Evolutionary conservation across 2,888 invertebrate species (phyloP).

Genomic region (Sicus ferrugineus): DNA sequence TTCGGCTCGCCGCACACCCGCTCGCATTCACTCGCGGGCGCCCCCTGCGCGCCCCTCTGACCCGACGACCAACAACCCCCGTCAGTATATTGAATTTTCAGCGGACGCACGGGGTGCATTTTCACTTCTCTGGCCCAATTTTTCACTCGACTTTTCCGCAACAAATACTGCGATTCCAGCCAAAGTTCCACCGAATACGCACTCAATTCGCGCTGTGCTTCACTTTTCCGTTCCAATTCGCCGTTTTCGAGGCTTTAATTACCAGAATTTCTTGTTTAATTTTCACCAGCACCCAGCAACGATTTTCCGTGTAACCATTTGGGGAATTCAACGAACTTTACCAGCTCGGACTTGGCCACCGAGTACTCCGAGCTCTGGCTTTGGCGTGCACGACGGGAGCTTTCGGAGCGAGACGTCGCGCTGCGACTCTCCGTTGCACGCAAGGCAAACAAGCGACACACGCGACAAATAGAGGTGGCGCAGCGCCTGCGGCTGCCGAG

Average conservation of each 20-base stretch:
- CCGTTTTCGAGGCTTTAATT: slow-evolving; percentile 36
- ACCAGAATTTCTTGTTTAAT: slow-evolving; percentile 41
- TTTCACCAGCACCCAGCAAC: slow-evolving; percentile 56
- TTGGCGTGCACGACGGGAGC: slow-evolving; percentile 29
- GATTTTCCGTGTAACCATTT: slow-evolving; percentile 63
- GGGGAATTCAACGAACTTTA: slow-evolving; percentile 60
- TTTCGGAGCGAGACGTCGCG: too few species aligned
- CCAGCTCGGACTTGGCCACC: slow-evolving; percentile 50
- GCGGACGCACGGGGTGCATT: slow-evolving; percentile 31
- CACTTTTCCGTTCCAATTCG: slow-evolving; percentile 33
- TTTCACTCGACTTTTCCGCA: slow-evolving; percentile 39
- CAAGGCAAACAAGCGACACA: too few species aligned
- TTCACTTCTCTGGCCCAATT: slow-evolving; percentile 27
- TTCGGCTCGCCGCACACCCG: slow-evolving; percentile 43
- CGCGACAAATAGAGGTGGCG: slow-evolving; percentile 12
- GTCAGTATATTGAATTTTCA: slow-evolving; percentile 50
- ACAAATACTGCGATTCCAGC: slow-evolving; percentile 31
- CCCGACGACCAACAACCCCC: slow-evolving; percentile 39
- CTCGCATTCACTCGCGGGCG: slow-evolving; percentile 40
- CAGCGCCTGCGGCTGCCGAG: background rate
- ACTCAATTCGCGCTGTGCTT: slow-evolving; percentile 2
- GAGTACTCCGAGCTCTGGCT: slow-evolving; percentile 49
- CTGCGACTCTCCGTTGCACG: too few species aligned
- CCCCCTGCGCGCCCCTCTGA: slow-evolving; percentile 35
- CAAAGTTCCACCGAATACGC: slow-evolving; percentile 33